A percentile compares a stretch with the other conserved stretches of the same genome.
Conservation (phyloP, 2,888 invertebrate genomes). For the Mesorhabditis spiculigera region DNA sequence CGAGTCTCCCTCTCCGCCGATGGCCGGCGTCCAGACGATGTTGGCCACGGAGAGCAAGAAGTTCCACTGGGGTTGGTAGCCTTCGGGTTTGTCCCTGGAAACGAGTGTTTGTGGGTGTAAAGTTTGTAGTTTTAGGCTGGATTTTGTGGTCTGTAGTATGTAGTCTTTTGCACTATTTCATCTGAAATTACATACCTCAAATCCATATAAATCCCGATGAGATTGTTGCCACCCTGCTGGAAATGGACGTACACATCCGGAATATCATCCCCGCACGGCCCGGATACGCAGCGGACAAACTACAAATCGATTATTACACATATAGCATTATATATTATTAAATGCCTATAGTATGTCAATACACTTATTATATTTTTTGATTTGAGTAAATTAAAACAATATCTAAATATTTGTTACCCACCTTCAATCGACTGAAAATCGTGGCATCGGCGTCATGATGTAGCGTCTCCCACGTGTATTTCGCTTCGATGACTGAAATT, state of each 20-base stretch:
- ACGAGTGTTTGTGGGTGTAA: not conserved
- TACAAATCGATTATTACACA: slow-evolving; percentile 12
- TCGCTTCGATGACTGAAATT: slow-evolving; percentile 23
- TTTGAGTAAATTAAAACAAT: too few species aligned
- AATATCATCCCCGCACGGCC: slow-evolving; percentile 28
- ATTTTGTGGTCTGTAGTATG: too few species aligned
- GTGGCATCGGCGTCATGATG: slow-evolving; percentile 33
- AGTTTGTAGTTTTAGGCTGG: not conserved
- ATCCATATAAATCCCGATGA: slow-evolving; percentile 21
- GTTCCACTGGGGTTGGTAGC: slow-evolving; percentile 30
- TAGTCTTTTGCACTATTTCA: not conserved
- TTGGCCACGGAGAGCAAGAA: slow-evolving; percentile 32
- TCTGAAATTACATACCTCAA: slow-evolving; percentile 6
- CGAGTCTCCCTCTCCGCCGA: slow-evolving; percentile 39
- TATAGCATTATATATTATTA: too few species aligned
- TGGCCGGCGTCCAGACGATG: slow-evolving; percentile 39
- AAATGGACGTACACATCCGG: slow-evolving; percentile 31
- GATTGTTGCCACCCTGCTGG: slow-evolving; percentile 39
- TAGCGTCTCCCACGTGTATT: slow-evolving; percentile 38
- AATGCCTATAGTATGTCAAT: too few species aligned
- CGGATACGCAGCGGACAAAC: slow-evolving; percentile 31
- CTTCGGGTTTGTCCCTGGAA: slow-evolving; percentile 15
- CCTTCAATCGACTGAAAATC: slow-evolving; percentile 29
- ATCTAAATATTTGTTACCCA: too few species aligned
- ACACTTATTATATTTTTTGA: too few species aligned